A percentile compares a stretch with the other conserved stretches of the same genome.
These are phyloP conservation scores for Drosophila mauritiana DNA, from an alignment of 1,140 invertebrate genomes.

Conservation along the genomic window DNA sequence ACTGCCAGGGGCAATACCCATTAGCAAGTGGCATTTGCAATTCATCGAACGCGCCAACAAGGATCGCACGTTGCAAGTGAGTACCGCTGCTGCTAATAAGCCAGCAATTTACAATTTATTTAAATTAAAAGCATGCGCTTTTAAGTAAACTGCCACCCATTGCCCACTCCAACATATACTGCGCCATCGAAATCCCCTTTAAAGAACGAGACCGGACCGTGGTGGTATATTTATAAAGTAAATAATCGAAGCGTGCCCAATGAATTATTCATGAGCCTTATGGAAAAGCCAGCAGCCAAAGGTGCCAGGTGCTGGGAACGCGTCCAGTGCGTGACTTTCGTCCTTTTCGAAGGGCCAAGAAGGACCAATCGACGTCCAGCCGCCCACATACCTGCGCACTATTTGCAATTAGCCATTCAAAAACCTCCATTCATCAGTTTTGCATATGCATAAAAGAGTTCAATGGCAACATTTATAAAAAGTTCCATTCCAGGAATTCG, in stretches of 20 bases:
- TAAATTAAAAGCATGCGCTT: conserved; percentile 72
- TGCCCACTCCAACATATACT: conserved; percentile 3
- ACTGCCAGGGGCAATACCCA: conserved; percentile 45
- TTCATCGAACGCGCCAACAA: conserved; percentile 46
- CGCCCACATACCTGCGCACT: conserved; percentile 21
- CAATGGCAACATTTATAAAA: conserved; percentile 44
- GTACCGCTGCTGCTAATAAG: conserved; percentile 17
- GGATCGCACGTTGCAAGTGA: conserved; percentile 23
- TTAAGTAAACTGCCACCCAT: conserved; percentile 31
- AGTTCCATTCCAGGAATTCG: conserved; percentile 1
- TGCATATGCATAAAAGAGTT: conserved; percentile 60
- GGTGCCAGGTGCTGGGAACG: conserved; percentile 35
- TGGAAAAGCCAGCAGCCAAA: conserved; percentile 59
- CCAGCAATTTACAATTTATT: conserved; percentile 67
- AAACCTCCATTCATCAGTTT: conserved; percentile 17
- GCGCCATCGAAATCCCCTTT: not conserved
- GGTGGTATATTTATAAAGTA: conserved; percentile 74
- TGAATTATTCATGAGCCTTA: conserved; percentile 81
- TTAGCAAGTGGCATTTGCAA: conserved; percentile 49
- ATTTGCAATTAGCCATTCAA: conserved; percentile 65
- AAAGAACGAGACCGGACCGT: conserved; percentile 7
- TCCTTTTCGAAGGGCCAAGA: conserved; percentile 33
- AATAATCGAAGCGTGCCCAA: conserved; percentile 78
- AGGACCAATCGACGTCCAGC: not conserved
- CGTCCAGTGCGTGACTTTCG: conserved; percentile 66